Base-by-base conservation (phyloP, 1,140 invertebrate species). In the Pseudomyrmex flavicornis region DNA sequence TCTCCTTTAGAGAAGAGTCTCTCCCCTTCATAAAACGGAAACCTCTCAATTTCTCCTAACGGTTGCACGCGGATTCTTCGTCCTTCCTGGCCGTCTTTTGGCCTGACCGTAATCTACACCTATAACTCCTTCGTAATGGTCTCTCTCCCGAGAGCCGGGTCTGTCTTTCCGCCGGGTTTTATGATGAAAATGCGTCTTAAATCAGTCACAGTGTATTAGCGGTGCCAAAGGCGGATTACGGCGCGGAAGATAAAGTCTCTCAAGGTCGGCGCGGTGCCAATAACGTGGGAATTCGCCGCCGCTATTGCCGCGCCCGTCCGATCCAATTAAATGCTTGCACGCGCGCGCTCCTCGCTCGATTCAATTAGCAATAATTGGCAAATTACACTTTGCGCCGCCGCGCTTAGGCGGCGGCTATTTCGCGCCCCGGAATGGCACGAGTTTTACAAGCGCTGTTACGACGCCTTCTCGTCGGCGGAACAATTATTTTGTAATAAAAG, bases 321-420 rank as follows among this genome's bases (percentile, higher is more conserved):
- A 17, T 76, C 58, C 76, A 88, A 88, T 88, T 88, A 88, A 88
- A 87, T 22, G 84, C 62, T 13, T 20, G 58, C 13, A 22, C 22
- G 66, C 46, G 54, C 56, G 50, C 52, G 44, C 58, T 65, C 20
- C 74, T 79, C 62, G 68, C 54, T 54, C 85, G 59, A 88, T 88
- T 88, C 87, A 88, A 88, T 88, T 88, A 85, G 82, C 83, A 72
- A 85, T 88, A 88, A 88, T 87, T 87, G 87, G 86, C 22, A 72
- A 88, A 88, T 88, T 85, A 85, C 56, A 85, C 20, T 26, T 17
- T 50, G 54, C 12, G 63, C 50, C 59, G 66, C 72, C 35, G 48
- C 20, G 44, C 79, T 35, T 35, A 35, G 35, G 61, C 48, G 44
- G 72, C 73, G 52, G 69, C 56, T 44, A 66, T 22, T 69, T 65